These are phyloP conservation scores for Halichoerus grypus DNA, from an alignment of 2,113 vertebrate species.

Conservation along the genomic window DNA sequence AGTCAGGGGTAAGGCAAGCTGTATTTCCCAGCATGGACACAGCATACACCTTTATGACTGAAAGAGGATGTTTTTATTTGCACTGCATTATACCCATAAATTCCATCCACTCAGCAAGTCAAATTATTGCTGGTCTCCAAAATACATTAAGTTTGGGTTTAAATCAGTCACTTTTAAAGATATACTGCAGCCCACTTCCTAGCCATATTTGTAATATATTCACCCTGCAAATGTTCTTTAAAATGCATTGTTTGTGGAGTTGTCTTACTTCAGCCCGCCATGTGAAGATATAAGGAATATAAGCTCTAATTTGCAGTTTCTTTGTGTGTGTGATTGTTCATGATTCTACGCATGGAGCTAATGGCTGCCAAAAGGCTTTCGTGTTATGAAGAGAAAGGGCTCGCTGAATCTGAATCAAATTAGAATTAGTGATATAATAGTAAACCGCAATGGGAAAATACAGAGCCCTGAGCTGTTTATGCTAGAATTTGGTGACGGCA, in stretches of 20 bases:
- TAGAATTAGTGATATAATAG: conserved; percentile 62
- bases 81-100: conserved; percentile 88
- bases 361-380: conserved; percentile 73
- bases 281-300: conserved; percentile 78
- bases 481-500: conserved; percentile 60
- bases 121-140: conserved; percentile 90
- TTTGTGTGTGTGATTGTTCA: conserved; percentile 73
- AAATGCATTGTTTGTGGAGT: conserved; percentile 86
- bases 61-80: conserved; percentile 89
- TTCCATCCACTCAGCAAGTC: conserved; percentile 89
- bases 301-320: conserved; percentile 82
- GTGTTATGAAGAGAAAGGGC: conserved; percentile 69
- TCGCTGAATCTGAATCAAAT: conserved; percentile 71
- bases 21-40: conserved; percentile 80
- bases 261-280: conserved; percentile 82
- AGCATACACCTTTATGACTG: conserved; percentile 86
- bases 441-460: conserved; percentile 66
- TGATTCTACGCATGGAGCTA: conserved; percentile 68
- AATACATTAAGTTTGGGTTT: conserved; percentile 88
- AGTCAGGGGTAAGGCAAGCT: conserved; percentile 81
- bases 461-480: conserved; percentile 54
- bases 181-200: conserved; percentile 86
- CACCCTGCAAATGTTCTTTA: conserved; percentile 84
- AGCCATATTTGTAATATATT: conserved; percentile 87
- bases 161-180: conserved; percentile 89